Percentiles rank a stretch among this genome's conserved stretches.
Evolutionary conservation across 1,140 invertebrate genomes (phyloP).

Genomic region (Gryon sp.): DNA sequence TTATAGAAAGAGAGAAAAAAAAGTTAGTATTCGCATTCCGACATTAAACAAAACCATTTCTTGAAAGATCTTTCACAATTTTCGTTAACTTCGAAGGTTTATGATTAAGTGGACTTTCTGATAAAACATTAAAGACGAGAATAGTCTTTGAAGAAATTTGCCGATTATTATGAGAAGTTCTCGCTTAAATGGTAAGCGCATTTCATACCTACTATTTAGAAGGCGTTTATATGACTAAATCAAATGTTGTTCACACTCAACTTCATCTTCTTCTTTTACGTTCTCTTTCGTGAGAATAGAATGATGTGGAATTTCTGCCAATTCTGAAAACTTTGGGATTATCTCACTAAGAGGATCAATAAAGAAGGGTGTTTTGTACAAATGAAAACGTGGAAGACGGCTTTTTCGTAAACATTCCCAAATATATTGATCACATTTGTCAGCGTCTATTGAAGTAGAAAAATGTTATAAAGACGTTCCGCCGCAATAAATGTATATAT

Average conservation of each 20-base stretch:
- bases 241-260: conserved; percentile 60
- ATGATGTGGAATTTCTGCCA: conserved; percentile 55
- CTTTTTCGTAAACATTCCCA: conserved; percentile 49
- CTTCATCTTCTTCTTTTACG: too few relatives aligned
- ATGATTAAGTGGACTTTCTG: conserved; percentile 42
- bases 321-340: conserved; percentile 61
- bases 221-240: conserved; percentile 60
- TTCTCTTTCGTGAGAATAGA: conserved; percentile 56
- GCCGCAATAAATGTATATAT: too few relatives aligned
- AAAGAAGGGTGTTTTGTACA: conserved; percentile 56
- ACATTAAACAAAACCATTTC: conserved; percentile 23
- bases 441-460: neutral
- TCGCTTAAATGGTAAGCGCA: conserved; percentile 44
- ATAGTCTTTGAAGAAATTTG: conserved; percentile 23
- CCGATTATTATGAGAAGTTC: conserved; percentile 43
- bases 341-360: conserved; percentile 57
- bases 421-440: conserved; percentile 45
- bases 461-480: too few relatives aligned
- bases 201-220: conserved; percentile 35
- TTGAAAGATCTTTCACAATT: conserved; percentile 20
- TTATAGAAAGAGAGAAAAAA: conserved; percentile 13
- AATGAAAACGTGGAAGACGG: conserved; percentile 37
- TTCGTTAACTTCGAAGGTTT: conserved; percentile 46
- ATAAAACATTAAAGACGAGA: conserved; percentile 20
- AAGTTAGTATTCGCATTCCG: conserved; percentile 4